Percentiles rank a stretch among this genome's conserved stretches.
Evolutionary conservation across 2,888 invertebrate genomes (phyloP).

Genomic region (Tinea semifulvella): DNA sequence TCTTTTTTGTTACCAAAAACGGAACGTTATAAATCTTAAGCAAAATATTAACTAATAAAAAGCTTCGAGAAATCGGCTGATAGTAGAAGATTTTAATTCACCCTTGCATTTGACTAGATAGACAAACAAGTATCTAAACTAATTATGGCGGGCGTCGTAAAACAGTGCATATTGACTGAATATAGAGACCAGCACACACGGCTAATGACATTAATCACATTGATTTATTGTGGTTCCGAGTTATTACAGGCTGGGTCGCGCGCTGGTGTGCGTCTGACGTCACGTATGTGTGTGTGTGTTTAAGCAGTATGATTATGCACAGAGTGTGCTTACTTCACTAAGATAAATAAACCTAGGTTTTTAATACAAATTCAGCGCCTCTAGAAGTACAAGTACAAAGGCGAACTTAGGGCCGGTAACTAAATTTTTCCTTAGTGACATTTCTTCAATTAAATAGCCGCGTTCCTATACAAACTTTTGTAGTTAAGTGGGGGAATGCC

Average conservation of each 20-base stretch:
- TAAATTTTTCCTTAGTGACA: no score
- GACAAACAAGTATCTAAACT: constrained; percentile 51
- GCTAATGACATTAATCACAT: constrained; percentile 69
- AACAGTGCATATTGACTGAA: constrained; percentile 68
- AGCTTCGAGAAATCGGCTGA: no score
- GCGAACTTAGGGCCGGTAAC: no score
- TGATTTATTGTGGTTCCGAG: constrained; percentile 69
- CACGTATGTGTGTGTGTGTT: constrained; percentile 2
- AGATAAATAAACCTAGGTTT: no score
- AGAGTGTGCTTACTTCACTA: not conserved
- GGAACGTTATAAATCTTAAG: no score
- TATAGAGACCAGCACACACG: constrained; percentile 67
- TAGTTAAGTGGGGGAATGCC: no score
- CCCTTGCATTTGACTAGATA: constrained; percentile 9
- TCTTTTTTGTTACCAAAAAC: no score
- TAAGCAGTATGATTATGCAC: not conserved
- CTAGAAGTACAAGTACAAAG: no score
- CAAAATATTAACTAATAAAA: no score
- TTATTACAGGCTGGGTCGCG: constrained; percentile 59
- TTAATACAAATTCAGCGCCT: no score
- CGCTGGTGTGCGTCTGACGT: constrained; percentile 10
- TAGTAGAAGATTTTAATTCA: not conserved
- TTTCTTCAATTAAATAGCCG: no score
- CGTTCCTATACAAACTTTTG: no score
- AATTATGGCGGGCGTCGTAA: constrained; percentile 65